phyloP scores from a whole-genome alignment of 2,113 vertebrate genomes.

The Leiothrix lutea region DNA sequence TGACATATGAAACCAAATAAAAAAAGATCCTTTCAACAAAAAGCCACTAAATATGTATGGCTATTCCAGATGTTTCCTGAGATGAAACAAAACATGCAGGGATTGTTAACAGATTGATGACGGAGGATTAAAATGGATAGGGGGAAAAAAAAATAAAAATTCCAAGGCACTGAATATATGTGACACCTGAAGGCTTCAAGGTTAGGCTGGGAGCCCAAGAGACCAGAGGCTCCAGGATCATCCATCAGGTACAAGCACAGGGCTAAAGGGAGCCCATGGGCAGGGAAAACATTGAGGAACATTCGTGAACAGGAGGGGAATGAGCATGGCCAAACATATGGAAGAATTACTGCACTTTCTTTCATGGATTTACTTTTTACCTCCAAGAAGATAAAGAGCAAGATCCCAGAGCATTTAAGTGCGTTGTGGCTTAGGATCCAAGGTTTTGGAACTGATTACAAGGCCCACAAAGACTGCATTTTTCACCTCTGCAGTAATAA shows the following conservation, averaged over 20 bases:
- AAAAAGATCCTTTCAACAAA: conserved; percentile 58
- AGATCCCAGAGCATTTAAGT: background rate
- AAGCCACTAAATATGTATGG: conserved; percentile 32
- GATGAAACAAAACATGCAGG: conserved; percentile 65
- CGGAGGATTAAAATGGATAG: conserved; percentile 39
- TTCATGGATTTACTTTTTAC: conserved; percentile 17
- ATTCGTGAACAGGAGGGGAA: background rate
- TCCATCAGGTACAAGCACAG: conserved; percentile 13
- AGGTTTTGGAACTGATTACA: conserved; percentile 34
- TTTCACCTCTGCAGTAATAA: conserved; percentile 56
- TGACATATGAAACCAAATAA: conserved; percentile 44
- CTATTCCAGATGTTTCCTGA: conserved; percentile 66
- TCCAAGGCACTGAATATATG: conserved; percentile 44
- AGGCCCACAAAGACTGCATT: conserved; percentile 13
- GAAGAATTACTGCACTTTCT: conserved; percentile 25
- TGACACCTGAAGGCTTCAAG: conserved; percentile 47
- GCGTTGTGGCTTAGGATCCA: background rate
- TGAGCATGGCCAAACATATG: background rate
- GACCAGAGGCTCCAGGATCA: conserved; percentile 19
- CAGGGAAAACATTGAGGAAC: conserved; percentile 28
- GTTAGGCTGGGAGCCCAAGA: conserved; percentile 19
- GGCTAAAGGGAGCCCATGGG: background rate
- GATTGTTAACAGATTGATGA: conserved; percentile 51
- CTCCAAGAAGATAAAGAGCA: conserved; percentile 23
- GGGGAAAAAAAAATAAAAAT: background rate